These are phyloP conservation scores for Drosophila virilis DNA, from an alignment of 1,140 invertebrate genomes.

Conservation along the genomic window DNA sequence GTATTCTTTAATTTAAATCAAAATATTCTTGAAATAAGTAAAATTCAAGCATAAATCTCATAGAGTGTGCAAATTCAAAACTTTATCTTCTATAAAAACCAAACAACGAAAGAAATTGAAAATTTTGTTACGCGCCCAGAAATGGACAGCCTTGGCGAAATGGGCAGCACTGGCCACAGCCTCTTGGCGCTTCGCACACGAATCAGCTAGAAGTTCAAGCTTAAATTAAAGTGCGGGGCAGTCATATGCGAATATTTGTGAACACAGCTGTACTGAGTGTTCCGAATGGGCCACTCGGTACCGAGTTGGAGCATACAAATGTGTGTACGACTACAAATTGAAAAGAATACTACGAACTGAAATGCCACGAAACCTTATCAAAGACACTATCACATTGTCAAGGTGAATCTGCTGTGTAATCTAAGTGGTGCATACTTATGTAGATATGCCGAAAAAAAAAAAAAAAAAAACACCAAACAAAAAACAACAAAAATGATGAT, in stretches of 20 bases:
- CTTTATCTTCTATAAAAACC: no score
- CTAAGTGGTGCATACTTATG: conserved; percentile 22
- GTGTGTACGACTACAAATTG: not conserved
- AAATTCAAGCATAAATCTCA: no score
- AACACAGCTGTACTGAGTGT: conserved; percentile 26
- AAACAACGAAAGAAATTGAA: no score
- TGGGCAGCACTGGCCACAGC: not conserved
- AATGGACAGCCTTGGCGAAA: not conserved
- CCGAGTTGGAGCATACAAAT: not conserved
- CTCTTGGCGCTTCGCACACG: not conserved
- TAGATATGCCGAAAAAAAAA: conserved; percentile 4
- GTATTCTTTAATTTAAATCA: no score
- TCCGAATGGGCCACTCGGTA: not conserved
- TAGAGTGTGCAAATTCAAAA: no score
- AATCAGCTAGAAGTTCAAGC: conserved; percentile 11
- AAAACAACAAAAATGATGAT: conserved; percentile 9
- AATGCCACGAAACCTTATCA: conserved; percentile 2
- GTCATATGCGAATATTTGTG: conserved; percentile 10
- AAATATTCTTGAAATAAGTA: no score
- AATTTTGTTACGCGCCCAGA: no score
- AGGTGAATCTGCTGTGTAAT: conserved; percentile 53
- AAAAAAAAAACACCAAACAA: no score
- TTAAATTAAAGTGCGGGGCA: conserved; percentile 2
- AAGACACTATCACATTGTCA: conserved; percentile 47
- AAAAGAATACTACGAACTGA: conserved; percentile 3